These are phyloP conservation scores for Epirrhoe alternata DNA, from an alignment of 2,888 invertebrate genomes.

Conservation along the genomic window DNA sequence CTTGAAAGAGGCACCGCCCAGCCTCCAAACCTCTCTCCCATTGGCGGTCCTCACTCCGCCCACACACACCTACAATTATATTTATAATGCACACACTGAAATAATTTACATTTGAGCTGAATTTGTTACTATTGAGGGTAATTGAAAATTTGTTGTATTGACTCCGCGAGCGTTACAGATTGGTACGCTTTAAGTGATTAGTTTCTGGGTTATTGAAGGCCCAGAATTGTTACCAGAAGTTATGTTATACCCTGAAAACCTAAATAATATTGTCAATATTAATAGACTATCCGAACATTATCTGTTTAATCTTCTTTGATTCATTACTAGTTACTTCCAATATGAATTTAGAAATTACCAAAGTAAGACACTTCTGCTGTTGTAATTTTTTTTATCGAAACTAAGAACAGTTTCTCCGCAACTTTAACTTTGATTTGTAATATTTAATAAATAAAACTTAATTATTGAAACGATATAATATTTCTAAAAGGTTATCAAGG, in stretches of 20 bases:
- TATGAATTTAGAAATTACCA: background rate
- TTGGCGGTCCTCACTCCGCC: conserved; percentile 74
- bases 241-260: conserved; percentile 5
- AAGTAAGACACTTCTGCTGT: too few species aligned
- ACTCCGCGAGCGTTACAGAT: conserved; percentile 70
- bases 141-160: conserved; percentile 85
- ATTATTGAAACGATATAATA: too few species aligned
- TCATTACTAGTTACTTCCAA: conserved; percentile 2
- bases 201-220: conserved; percentile 51
- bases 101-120: conserved; percentile 85
- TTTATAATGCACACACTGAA: conserved; percentile 83
- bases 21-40: conserved; percentile 59
- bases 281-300: background rate
- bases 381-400: too few species aligned
- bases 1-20: conserved; percentile 77
- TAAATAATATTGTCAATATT: conserved; percentile 7
- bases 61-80: conserved; percentile 81
- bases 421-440: too few species aligned
- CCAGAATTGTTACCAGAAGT: conserved; percentile 7
- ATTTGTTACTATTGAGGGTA: conserved; percentile 82
- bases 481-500: too few species aligned
- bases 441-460: too few species aligned
- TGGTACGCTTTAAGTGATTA: conserved; percentile 68
- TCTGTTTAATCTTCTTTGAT: background rate
- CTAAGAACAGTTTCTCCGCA: too few species aligned